Percentiles rank a stretch among this genome's conserved stretches.
Evolutionary conservation across 2,888 invertebrate species (phyloP).

Genomic region (Drosophila borborema): DNA sequence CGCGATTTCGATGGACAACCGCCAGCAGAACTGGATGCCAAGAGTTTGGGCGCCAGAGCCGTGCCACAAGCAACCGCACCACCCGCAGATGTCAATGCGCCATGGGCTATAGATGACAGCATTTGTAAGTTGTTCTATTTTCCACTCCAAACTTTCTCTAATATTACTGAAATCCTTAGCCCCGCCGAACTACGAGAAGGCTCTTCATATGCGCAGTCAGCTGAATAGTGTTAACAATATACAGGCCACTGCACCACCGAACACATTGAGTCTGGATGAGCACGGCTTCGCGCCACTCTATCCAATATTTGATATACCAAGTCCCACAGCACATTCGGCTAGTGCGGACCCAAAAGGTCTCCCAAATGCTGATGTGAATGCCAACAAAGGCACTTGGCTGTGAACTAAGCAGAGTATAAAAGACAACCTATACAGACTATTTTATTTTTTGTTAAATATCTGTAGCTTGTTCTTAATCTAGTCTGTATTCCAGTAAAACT

Average conservation of each 20-base stretch:
- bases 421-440: neutral
- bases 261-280: constrained; percentile 55
- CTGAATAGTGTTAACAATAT: neutral
- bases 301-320: constrained; percentile 78
- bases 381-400: constrained; percentile 66
- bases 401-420: constrained; percentile 15
- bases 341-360: constrained; percentile 20
- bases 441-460: neutral
- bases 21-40: constrained; percentile 29
- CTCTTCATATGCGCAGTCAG: constrained; percentile 70
- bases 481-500: neutral
- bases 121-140: constrained; percentile 56
- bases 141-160: neutral
- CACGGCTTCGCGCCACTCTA: constrained; percentile 73
- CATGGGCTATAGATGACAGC: constrained; percentile 58
- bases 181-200: constrained; percentile 83
- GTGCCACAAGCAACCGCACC: constrained; percentile 27
- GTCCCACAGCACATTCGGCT: constrained; percentile 50
- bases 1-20: constrained; percentile 13
- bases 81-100: constrained; percentile 21
- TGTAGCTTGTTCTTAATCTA: neutral
- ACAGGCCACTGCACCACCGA: constrained; percentile 43
- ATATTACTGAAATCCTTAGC: constrained; percentile 52
- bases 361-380: constrained; percentile 36
- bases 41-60: constrained; percentile 9